Base-by-base conservation (phyloP, 1,140 invertebrate species). In the Doryteuthis pealeii region DNA sequence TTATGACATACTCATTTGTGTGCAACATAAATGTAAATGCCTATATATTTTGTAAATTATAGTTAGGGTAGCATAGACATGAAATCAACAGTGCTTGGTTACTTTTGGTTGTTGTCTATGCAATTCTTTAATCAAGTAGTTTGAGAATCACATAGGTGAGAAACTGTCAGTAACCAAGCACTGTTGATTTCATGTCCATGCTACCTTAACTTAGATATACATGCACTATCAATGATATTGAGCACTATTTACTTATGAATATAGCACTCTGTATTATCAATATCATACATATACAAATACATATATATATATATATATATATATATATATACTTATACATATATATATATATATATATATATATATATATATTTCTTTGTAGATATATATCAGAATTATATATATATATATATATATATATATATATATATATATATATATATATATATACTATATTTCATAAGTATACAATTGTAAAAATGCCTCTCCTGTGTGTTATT, bases 341-440 rank as follows among this genome's bases (percentile, higher is more conserved):
- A 58, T 58, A 58, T 58, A 58, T 58, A 58, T 58, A 58, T 58
- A 28, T 58, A 58, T 58, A 58, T 58, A 58, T 58, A 58, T 58
- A 58, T 58, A 58, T 58, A 58, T 18, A 58, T 18, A 58, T 58
- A 18, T 4, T n/a, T 58, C 18, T n/a, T n/a, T n/a, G n/a, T n/a
- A n/a, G n/a, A 58, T 6, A 18, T 58, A 58, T 58, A 58, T 58
- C 18, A n/a, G 26, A 5, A 58, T 58, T 58, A 18, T 58, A 58
- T 58, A 18, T 18, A 58, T 58, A 58, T 5, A 58, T 58, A 58
- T 5, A 3, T 22, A 58, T 58, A 58, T 58, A 58, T 58, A 58
- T 58, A 58, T 22, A 5, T 58, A 5, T 58, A 58, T 58, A 58
- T 58, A 58, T 6, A 58, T 58, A 58, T 6, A 58, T 58, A 58